These are phyloP conservation scores for Hydropsyche betteni DNA, from an alignment of 2,888 invertebrate species.

Conservation along the genomic window DNA sequence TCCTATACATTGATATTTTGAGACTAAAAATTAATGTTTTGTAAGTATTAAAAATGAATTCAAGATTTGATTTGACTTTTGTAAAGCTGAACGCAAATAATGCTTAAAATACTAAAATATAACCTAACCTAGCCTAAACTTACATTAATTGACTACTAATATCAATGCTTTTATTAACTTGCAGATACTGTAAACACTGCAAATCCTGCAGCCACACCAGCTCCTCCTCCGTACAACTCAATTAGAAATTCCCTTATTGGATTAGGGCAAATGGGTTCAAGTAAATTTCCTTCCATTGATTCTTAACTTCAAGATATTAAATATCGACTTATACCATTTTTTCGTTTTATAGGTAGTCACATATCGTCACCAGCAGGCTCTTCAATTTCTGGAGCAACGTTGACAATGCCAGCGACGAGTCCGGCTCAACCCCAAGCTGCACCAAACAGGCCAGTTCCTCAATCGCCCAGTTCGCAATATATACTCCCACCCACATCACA, in stretches of 20 bases:
- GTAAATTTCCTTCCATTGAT: conserved; percentile 30
- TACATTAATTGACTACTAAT: too few species aligned
- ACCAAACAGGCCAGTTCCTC: conserved; percentile 54
- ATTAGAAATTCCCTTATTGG: conserved; percentile 62
- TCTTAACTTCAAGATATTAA: not conserved
- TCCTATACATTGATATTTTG: too few species aligned
- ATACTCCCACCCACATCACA: conserved; percentile 60
- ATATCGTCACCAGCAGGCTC: conserved; percentile 35
- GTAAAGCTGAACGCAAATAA: too few species aligned
- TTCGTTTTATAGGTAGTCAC: conserved; percentile 23
- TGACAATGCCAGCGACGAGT: conserved; percentile 29
- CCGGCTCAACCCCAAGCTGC: conserved; percentile 57
- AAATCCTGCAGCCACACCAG: conserved; percentile 82
- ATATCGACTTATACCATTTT: too few species aligned
- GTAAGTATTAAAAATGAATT: too few species aligned
- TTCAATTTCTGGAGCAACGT: conserved; percentile 16
- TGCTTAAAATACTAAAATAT: too few species aligned
- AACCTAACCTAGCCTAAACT: too few species aligned
- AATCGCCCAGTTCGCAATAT: conserved; percentile 64
- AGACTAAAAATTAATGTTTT: too few species aligned
- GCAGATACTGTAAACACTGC: conserved; percentile 67
- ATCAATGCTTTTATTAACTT: conserved; percentile 19
- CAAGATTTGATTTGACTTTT: too few species aligned
- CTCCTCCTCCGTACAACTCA: conserved; percentile 79
- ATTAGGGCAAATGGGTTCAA: conserved; percentile 46